Conservation (phyloP, 2,888 invertebrate species). For the Drosophila sordidula region DNA sequence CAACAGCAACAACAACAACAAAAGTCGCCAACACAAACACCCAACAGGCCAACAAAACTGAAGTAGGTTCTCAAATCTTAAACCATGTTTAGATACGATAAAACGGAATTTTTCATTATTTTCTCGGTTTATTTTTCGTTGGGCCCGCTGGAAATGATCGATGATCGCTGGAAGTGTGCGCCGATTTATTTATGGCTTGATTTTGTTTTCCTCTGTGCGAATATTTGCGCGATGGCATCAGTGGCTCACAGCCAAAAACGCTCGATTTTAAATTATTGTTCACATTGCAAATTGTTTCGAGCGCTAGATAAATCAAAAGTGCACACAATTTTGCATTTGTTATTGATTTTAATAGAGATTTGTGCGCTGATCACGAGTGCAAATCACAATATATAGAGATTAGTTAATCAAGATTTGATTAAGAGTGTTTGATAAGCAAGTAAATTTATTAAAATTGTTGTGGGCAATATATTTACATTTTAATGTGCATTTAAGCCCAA, state of each 20-base stretch:
- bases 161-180: constrained; percentile 80
- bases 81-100: constrained; percentile 78
- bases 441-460: background rate
- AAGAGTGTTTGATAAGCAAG: background rate
- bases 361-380: constrained; percentile 6
- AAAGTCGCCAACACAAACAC: constrained; percentile 38
- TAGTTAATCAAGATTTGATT: background rate
- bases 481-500: background rate
- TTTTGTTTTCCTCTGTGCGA: constrained; percentile 43
- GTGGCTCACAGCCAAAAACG: constrained; percentile 55
- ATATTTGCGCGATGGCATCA: constrained; percentile 60
- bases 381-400: constrained; percentile 8
- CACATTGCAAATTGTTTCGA: constrained; percentile 38
- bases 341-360: constrained; percentile 46
- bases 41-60: constrained; percentile 47
- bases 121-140: constrained; percentile 28
- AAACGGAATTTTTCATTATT: constrained; percentile 71
- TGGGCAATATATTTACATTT: background rate
- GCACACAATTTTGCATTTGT: constrained; percentile 48
- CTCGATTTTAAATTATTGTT: constrained; percentile 47
- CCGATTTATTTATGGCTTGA: constrained; percentile 79
- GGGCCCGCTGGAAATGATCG: constrained; percentile 68
- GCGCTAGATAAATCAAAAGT: constrained; percentile 56
- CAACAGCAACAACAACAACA: constrained; percentile 29
- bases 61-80: constrained; percentile 77